These are phyloP conservation scores for Bagarius yarrelli DNA, from an alignment of 2,113 vertebrate species.

Conservation along the genomic window DNA sequence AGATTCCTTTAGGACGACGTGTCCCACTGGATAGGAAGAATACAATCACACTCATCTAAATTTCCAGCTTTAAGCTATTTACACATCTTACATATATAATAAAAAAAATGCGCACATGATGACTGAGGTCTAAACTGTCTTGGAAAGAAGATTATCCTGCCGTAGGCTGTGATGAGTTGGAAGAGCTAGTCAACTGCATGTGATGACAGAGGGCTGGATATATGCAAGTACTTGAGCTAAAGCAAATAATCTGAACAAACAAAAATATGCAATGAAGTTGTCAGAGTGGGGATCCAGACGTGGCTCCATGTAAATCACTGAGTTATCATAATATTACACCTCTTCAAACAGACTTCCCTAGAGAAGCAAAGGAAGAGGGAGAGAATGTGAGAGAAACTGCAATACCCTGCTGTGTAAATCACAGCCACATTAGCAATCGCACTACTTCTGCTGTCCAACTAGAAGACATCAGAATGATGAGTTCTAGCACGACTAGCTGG, in stretches of 20 bases:
- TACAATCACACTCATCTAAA: constrained; percentile 17
- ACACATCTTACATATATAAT: constrained; percentile 40
- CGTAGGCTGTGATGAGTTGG: constrained; percentile 21
- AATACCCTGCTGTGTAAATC: constrained; percentile 73
- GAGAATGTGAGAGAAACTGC: constrained; percentile 39
- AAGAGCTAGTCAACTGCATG: constrained; percentile 21
- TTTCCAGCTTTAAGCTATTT: constrained; percentile 34
- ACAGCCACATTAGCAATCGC: constrained; percentile 55
- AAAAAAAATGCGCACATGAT: constrained; percentile 60
- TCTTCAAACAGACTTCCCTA: constrained; percentile 58
- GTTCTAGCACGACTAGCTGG: constrained; percentile 57
- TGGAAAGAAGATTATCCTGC: constrained; percentile 37
- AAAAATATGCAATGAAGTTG: constrained; percentile 67
- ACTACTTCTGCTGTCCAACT: constrained; percentile 43
- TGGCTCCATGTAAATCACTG: constrained; percentile 65
- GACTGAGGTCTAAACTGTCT: constrained; percentile 54
- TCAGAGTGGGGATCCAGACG: constrained; percentile 50
- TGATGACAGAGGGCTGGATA: constrained; percentile 45
- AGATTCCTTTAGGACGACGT: constrained; percentile 15
- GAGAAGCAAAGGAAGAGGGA: constrained; percentile 42
- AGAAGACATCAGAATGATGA: constrained; percentile 33
- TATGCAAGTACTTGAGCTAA: constrained; percentile 48
- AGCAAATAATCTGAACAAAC: constrained; percentile 67
- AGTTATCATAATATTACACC: constrained; percentile 68
- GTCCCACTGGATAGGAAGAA: constrained; percentile 29